phyloP scores from a whole-genome alignment of 2,888 invertebrate genomes.

The Pristionchus mayeri region DNA sequence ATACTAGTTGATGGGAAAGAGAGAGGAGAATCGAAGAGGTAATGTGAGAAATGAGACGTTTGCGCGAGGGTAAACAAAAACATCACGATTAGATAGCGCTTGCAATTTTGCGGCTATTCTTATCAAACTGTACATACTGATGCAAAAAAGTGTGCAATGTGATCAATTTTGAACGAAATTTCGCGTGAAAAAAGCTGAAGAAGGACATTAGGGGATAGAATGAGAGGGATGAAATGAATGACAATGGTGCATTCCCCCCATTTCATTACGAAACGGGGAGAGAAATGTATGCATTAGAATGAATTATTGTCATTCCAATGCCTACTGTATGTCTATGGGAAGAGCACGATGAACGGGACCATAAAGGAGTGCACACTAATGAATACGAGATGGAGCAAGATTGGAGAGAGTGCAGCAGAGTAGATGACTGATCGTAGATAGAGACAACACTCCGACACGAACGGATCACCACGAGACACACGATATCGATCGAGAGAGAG shows the following conservation, averaged over 20 bases:
- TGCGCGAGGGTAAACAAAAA: conserved; percentile 1
- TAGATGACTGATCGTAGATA: conserved; percentile 9
- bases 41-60: neutral
- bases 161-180: neutral
- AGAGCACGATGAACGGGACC: neutral
- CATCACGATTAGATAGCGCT: neutral
- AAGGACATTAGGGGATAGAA: conserved; percentile 12
- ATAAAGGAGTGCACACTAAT: neutral
- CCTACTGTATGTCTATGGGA: neutral
- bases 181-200: neutral
- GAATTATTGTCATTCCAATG: conserved; percentile 39
- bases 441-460: conserved; percentile 16
- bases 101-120: neutral
- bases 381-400: neutral
- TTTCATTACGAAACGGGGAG: conserved; percentile 36
- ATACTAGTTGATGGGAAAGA: neutral
- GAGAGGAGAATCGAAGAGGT: conserved; percentile 35
- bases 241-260: neutral
- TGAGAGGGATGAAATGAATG: conserved; percentile 7
- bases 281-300: conserved; percentile 33
- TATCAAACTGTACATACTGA: too few relatives aligned
- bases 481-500: neutral
- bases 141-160: neutral
- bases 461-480: conserved; percentile 30
- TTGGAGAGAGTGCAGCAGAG: neutral